Evolutionary conservation across 2,888 invertebrate species (phyloP).

Genomic region (Mantis religiosa): DNA sequence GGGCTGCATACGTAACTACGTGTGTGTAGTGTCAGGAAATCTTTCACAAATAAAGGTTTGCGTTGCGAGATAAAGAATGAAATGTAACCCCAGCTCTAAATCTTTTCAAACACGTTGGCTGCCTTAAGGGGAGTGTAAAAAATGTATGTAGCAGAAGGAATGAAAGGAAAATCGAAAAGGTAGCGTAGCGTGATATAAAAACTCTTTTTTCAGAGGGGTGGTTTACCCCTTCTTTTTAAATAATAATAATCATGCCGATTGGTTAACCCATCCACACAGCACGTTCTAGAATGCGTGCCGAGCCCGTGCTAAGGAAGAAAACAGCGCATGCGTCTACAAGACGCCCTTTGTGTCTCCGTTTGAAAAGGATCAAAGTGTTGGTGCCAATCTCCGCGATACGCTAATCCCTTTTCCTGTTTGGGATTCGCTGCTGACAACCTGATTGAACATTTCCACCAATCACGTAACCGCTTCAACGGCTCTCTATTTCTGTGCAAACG

Average conservation of each 20-base stretch:
- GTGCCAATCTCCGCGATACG: neutral
- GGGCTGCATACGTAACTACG: constrained; percentile 9
- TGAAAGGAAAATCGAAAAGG: neutral
- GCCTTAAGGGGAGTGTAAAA: neutral
- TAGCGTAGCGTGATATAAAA: neutral
- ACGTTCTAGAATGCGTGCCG: neutral
- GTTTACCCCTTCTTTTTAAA: neutral
- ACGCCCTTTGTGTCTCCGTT: neutral
- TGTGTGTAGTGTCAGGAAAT: constrained; percentile 13
- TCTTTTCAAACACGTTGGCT: neutral
- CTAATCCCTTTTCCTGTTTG: neutral
- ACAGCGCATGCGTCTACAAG: neutral
- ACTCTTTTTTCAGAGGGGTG: neutral
- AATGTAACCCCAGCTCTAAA: neutral
- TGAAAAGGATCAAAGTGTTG: neutral
- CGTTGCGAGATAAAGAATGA: constrained; percentile 7
- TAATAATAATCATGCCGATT: neutral
- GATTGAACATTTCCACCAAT: constrained; percentile 15
- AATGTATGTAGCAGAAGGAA: neutral
- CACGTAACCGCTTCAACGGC: neutral
- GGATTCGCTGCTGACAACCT: neutral
- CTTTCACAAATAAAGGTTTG: constrained; percentile 27
- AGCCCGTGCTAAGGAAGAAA: neutral
- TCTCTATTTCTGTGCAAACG: neutral
- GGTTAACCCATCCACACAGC: constrained; percentile 11